phyloP scores from a whole-genome alignment of 2,113 vertebrate genomes.

The Sardina pilchardus region DNA sequence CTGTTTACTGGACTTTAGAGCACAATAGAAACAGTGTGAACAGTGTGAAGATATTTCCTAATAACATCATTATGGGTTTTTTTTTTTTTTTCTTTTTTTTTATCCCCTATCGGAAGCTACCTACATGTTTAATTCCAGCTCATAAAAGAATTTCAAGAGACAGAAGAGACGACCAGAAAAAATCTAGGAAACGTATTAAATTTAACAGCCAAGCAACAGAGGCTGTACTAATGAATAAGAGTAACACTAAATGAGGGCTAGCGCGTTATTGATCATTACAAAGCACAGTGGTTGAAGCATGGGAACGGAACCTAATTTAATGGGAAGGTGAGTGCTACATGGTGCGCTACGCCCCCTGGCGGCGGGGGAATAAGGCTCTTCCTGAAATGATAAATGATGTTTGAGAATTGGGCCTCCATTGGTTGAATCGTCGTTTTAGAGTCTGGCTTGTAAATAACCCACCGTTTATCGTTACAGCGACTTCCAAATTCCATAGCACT shows the following conservation, averaged over 20 bases:
- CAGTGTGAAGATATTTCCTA: background rate
- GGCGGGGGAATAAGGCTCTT: constrained; percentile 62
- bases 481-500: background rate
- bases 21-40: background rate
- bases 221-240: background rate
- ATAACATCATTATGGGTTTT: background rate
- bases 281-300: background rate
- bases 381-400: background rate
- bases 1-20: background rate
- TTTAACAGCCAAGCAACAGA: background rate
- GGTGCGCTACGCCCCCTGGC: constrained; percentile 66
- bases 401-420: background rate
- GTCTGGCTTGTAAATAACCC: background rate
- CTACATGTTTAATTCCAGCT: background rate
- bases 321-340: background rate
- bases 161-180: background rate
- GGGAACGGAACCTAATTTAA: background rate
- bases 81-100: too few species aligned
- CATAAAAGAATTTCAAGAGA: background rate
- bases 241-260: background rate
- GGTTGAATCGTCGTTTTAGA: background rate
- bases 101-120: background rate
- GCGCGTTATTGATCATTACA: background rate
- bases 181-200: background rate
- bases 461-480: background rate